These are phyloP conservation scores for Riparia riparia DNA, from an alignment of 2,113 vertebrate species.

Conservation along the genomic window DNA sequence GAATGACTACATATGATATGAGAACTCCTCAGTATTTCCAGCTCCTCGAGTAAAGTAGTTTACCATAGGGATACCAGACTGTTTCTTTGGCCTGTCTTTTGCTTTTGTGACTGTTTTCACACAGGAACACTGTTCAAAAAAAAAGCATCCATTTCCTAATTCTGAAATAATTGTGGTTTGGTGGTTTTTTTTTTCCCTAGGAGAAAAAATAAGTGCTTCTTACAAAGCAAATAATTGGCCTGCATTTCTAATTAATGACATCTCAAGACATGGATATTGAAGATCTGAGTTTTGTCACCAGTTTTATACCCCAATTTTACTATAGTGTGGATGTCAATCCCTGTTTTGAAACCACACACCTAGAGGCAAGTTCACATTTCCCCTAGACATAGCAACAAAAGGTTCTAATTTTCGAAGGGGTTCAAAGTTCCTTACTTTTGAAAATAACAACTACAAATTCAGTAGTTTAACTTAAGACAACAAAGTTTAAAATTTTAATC, in stretches of 20 bases:
- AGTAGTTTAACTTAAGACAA: neutral
- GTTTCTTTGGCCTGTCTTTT: neutral
- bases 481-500: neutral
- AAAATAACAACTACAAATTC: neutral
- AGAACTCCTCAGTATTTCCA: neutral
- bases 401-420: neutral
- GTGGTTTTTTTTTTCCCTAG: fast-evolving
- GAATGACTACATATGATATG: neutral
- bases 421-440: neutral
- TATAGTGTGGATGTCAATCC: neutral
- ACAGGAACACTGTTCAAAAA: neutral
- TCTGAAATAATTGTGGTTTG: neutral
- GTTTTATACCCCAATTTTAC: neutral
- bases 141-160: neutral
- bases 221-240: neutral
- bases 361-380: neutral
- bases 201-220: neutral
- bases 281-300: neutral
- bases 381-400: neutral
- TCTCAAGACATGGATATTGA: neutral
- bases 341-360: neutral
- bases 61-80: neutral
- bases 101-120: neutral
- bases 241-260: neutral
- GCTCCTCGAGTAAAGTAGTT: neutral